Percentiles rank a stretch among this genome's conserved stretches.
These are phyloP conservation scores for Allobates femoralis DNA, from an alignment of 2,797 vertebrate species.

Conservation along the genomic window DNA sequence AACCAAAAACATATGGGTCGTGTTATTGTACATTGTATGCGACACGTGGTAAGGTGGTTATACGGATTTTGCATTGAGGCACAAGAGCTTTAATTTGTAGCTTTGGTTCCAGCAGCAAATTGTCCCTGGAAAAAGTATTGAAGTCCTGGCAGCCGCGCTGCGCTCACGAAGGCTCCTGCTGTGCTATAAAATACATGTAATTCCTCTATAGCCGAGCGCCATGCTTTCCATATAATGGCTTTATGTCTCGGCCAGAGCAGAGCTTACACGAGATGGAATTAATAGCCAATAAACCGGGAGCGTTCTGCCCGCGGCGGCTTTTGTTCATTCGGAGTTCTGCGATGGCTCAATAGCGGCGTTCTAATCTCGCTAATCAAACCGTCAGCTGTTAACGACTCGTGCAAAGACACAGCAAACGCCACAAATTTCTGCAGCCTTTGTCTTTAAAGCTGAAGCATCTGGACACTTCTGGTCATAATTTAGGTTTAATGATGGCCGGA, in stretches of 20 bases:
- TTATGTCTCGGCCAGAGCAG: not conserved
- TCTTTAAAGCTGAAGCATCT: not conserved
- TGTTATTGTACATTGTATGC: not conserved
- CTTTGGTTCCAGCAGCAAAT: not conserved
- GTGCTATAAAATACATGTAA: constrained; percentile 8
- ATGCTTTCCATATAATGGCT: not conserved
- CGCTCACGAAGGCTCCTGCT: not conserved
- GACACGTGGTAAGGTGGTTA: not conserved
- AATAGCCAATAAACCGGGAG: not conserved
- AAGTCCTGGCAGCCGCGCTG: not conserved
- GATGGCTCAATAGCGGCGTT: not conserved
- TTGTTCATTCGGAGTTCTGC: not conserved
- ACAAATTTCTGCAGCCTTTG: not conserved
- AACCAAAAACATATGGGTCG: not conserved
- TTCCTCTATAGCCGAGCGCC: not conserved
- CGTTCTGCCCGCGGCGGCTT: not conserved
- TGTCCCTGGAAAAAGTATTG: not conserved
- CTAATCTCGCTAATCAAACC: constrained; percentile 1
- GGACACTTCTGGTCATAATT: not conserved
- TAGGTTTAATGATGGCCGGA: not conserved
- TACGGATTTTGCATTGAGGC: not conserved
- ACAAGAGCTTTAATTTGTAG: not conserved
- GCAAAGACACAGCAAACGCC: constrained; percentile 14
- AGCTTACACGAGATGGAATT: constrained; percentile 1
- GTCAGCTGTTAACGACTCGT: constrained; percentile 23